Base-by-base conservation (phyloP, 2,888 invertebrate genomes). In the Eupsilia transversa region DNA sequence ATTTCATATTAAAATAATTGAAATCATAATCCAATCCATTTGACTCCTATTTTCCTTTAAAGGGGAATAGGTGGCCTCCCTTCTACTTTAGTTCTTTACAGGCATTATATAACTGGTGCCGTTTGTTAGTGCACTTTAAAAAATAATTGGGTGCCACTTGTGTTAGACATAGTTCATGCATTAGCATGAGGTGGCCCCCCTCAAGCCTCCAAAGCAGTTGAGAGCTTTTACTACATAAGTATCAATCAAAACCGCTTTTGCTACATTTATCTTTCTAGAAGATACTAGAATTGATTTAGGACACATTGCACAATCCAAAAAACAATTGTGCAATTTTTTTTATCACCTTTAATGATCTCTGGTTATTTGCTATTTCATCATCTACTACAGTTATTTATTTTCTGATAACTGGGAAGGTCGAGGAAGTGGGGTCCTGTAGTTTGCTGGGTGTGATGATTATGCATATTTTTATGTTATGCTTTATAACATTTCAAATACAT, bases 321-420 rank as follows among this genome's bases (percentile, higher is more conserved):
- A 56, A 78, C 2, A 0, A 74, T 74, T 74, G 56, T 38, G 74
- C 14, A 80, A 78, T 27, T 35, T 43, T 46, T 4, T 54, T 56
- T 54, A 54, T 72, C n/a, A 52, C 14, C 6, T 7, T 4, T n/a
- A 12, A 23, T 41, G 33, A 49, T 23, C 14, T 33, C 9, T 43
- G 33, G 41, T n/a, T 14, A 27, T 68, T 70, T 35, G 38, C 20
- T 68, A 43, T 41, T 35, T 30, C 27, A 57, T 43, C 43, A 52
- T 43, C 20, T 14, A 52, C 10, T 23, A 59, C 23, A 68, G 41
- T n/a, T 75, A 49, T 35, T 63, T 63, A 17, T 54, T 74, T 66
- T 73, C 14, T 73, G 38, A 54, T 46, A 43, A 46, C 46, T 35
- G n/a, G 10, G 5, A 73, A 35, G 23, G 14, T 54, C 2, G 14